Base-by-base conservation (phyloP, 2,888 invertebrate genomes). In the Esperia sulphurella region DNA sequence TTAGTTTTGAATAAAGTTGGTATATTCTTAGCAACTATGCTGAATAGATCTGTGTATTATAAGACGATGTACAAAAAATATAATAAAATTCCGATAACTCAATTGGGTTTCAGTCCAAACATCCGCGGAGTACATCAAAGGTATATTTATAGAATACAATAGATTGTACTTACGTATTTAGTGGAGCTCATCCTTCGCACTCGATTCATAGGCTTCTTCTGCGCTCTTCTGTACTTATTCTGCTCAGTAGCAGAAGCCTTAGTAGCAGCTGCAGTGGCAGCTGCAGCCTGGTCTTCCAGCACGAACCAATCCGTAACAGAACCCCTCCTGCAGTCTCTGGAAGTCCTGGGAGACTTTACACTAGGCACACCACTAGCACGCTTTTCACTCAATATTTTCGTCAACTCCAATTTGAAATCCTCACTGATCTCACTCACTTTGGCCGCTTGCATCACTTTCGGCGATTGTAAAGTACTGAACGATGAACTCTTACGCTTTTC, bases 291-390 rank as follows among this genome's bases (percentile, higher is more conserved):
- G 48, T 89, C 89, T 57, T 89, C 89, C 37, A 89, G 59, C 54
- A 89, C 83, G 50, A 84, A 87, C 82, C 88, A 89, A 63, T 89
- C 88, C 3, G 89, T 89, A 49, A 86, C 88, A 0, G 89, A 89
- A 3, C 86, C 86, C 39, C 89, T 68, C 21, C 21, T 21, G 21
- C 21, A 21, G 21, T 21, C 21, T 41, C 88, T 71, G 5, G 61
- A 67, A 29, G 65, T 60, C 41, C 88, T 71, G 5, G 61, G 65
- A 29, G 65, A 60, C 46, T 59, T 66, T 35, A 59, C 54, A 14
- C 56, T 48, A 8, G 52, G 50, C 40, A 61, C 62, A 43, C 46
- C 63, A 59, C 58, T 64, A 0, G 46, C 57, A 53, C 71, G 75
- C 53, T 75, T 80, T 35, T 65, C 68, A 65, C 63, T 68, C 51